These are phyloP conservation scores for Triplophysa yarkandensis DNA, from an alignment of 2,797 vertebrate species.

Conservation along the genomic window DNA sequence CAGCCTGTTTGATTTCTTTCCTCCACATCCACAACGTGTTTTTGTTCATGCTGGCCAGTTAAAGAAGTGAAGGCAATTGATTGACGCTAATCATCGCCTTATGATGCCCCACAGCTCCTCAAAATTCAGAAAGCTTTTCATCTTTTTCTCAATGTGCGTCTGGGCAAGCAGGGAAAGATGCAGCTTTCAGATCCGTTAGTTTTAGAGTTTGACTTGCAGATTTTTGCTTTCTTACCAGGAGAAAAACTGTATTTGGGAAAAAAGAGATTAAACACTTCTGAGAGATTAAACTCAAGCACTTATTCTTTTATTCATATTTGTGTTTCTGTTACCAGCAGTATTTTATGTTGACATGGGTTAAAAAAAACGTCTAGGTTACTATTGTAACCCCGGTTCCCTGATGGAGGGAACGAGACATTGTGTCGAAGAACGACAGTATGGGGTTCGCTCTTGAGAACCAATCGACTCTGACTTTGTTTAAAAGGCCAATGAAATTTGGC, in stretches of 20 bases:
- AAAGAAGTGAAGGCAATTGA: constrained; percentile 11
- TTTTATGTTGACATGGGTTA: too few relatives aligned
- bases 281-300: too few relatives aligned
- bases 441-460: too few relatives aligned
- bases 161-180: not conserved
- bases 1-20: constrained; percentile 21
- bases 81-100: constrained; percentile 27
- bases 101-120: not conserved
- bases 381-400: too few relatives aligned
- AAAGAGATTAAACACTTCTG: too few relatives aligned
- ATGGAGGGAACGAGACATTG: too few relatives aligned
- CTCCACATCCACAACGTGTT: not conserved
- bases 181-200: not conserved
- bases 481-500: too few relatives aligned
- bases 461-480: too few relatives aligned
- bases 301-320: too few relatives aligned
- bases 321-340: not conserved
- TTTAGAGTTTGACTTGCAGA: not conserved
- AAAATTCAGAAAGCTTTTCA: not conserved
- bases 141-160: not conserved
- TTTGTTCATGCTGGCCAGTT: constrained; percentile 24
- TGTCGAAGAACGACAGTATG: too few relatives aligned
- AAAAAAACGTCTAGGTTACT: too few relatives aligned
- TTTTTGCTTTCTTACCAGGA: not conserved
- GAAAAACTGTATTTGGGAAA: not conserved